Evolutionary conservation across 1,140 invertebrate species (phyloP), one percentile per base, ranked within the genome.

Genomic region (Philopotamus ludificatus): DNA sequence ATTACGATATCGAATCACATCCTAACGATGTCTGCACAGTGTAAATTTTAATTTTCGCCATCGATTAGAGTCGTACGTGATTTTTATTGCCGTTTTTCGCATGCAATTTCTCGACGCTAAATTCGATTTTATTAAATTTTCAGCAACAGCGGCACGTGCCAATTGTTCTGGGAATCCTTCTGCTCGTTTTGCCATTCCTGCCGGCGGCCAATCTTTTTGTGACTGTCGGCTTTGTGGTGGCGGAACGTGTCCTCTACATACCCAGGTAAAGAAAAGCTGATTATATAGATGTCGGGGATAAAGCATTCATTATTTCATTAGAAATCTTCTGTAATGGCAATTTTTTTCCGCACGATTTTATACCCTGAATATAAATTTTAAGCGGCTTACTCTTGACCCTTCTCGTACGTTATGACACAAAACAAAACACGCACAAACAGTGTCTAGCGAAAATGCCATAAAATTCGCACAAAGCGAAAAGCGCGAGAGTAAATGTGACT

Each of bases 151-250:
- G 83, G 51, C 85, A 88, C 73, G 79, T 82, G 0, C 83, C 87
- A 8, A 78, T 86, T 10, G 79, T 86, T 15, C 81, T 87, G 34
- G 87, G 87, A 10, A 74, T 85, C 70, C 77, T 88, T 72, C 78
- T 91, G 66, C 78, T 91, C 34, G 83, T 91, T 28, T 75, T 95
- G 16, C 89, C 92, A 9, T 95, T 94, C 75, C 80, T 95, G 41
- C 93, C 93, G 2, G 92, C 93, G 3, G 89, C 90, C 50, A 95
- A 95, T 78, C 76, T 95, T 51, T 84, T 95, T 67, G 87, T 95
- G 71, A 92, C 90, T 0, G 93, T 95, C 10, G 93, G 93, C 12
- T 96, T 96, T 76, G 92, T 95, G 1, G 86, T 95, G 1, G 93
- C 93, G 4, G 93, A 96, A 76, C 82, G 93, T 72, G 87, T 95